phyloP scores from a whole-genome alignment of 2,113 vertebrate species.

The Amazona guildingii region DNA sequence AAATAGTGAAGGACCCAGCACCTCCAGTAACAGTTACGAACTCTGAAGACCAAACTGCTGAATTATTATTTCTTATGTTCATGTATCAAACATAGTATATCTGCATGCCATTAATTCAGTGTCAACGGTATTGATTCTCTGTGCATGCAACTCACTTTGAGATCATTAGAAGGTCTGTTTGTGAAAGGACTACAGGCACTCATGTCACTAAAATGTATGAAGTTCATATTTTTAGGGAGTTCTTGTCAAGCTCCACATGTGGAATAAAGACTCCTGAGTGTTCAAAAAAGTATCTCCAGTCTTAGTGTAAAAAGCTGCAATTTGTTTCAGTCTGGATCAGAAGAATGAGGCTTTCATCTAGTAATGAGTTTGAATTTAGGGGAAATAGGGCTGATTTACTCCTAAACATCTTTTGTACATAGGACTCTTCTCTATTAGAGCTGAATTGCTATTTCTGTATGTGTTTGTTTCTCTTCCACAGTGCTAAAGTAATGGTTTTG shows the following conservation, averaged over 20 bases:
- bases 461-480: neutral
- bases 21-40: neutral
- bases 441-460: neutral
- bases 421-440: neutral
- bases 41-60: neutral
- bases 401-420: neutral
- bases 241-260: neutral
- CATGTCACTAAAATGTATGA: neutral
- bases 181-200: neutral
- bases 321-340: neutral
- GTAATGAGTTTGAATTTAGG: neutral
- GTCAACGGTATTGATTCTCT: neutral
- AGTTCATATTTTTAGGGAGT: neutral
- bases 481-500: neutral
- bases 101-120: neutral
- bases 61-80: neutral
- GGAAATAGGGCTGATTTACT: neutral
- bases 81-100: neutral
- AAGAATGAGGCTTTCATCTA: neutral
- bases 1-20: neutral
- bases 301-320: neutral
- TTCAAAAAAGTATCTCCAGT: neutral
- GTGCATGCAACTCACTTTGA: neutral
- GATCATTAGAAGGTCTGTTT: neutral
- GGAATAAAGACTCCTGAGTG: neutral